Conservation (phyloP, 2,797 vertebrate genomes). For the Lerista edwardsae region DNA sequence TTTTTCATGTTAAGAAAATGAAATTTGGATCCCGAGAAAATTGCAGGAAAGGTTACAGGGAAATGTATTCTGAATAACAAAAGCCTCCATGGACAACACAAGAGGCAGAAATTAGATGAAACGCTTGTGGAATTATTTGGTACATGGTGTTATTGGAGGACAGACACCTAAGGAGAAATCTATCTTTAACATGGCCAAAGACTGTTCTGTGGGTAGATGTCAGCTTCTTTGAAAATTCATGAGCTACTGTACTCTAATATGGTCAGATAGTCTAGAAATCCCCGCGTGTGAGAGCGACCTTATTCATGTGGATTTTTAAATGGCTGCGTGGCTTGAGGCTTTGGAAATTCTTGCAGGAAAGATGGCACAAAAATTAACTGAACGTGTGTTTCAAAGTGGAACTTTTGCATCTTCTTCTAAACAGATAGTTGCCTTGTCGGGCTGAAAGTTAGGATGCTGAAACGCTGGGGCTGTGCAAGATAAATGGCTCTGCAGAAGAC, state of each 20-base stretch:
- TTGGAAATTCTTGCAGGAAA: slow-evolving; percentile 13
- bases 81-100: background rate
- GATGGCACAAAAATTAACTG: slow-evolving; percentile 38
- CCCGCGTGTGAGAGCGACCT: slow-evolving; percentile 11
- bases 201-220: slow-evolving; percentile 15
- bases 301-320: slow-evolving; percentile 50
- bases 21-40: slow-evolving; percentile 19
- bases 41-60: slow-evolving; percentile 2
- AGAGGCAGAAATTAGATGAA: background rate
- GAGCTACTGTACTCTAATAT: slow-evolving; percentile 31
- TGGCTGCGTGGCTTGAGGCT: slow-evolving; percentile 36
- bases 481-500: slow-evolving; percentile 1
- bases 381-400: slow-evolving; percentile 46
- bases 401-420: slow-evolving; percentile 52
- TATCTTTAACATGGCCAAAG: background rate
- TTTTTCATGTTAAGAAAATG: slow-evolving; percentile 44
- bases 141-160: background rate
- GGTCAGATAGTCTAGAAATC: background rate
- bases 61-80: slow-evolving; percentile 20
- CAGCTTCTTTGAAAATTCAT: slow-evolving; percentile 38
- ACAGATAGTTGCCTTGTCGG: slow-evolving; percentile 27
- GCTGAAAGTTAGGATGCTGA: slow-evolving; percentile 36
- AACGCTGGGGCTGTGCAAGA: background rate
- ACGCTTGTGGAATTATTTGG: slow-evolving; percentile 25
- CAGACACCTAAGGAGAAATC: background rate